Conservation (phyloP, 1,140 invertebrate species). For the Uloborus diversus region DNA sequence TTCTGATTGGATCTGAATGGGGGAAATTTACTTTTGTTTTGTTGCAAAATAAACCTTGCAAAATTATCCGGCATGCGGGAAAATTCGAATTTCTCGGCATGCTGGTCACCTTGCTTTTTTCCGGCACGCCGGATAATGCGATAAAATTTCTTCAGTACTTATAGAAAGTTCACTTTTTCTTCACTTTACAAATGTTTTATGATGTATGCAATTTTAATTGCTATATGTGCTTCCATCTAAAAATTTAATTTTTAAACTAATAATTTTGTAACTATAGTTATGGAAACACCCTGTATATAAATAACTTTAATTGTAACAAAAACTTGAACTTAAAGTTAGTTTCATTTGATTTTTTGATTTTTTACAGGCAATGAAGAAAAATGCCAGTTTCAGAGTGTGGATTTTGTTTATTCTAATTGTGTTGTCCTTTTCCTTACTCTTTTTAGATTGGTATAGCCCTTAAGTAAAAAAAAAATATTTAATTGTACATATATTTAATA, state of each 20-base stretch:
- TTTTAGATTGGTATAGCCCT: slow-evolving; percentile 99
- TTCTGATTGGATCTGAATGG: too few species aligned
- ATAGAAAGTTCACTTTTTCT: background rate
- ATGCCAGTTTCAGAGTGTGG: slow-evolving; percentile 92
- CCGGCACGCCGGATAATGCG: too few species aligned
- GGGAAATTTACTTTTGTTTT: too few species aligned
- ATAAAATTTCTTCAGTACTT: too few species aligned
- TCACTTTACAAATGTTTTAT: background rate
- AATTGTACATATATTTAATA: too few species aligned
- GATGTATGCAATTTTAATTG: background rate
- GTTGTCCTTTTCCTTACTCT: slow-evolving; percentile 95
- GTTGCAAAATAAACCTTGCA: too few species aligned
- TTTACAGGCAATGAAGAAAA: slow-evolving; percentile 90
- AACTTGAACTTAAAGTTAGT: background rate
- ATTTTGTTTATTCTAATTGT: slow-evolving; percentile 95
- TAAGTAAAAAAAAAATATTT: too few species aligned
- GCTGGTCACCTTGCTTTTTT: too few species aligned
- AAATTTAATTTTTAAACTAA: background rate
- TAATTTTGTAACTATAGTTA: background rate
- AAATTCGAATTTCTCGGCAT: too few species aligned
- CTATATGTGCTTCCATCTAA: background rate
- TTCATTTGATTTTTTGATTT: slow-evolving; percentile 63
- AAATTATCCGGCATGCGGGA: too few species aligned
- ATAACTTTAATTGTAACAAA: background rate
- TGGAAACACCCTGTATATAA: background rate